These are phyloP conservation scores for Seriola dumerili DNA, from an alignment of 2,113 vertebrate genomes.

Conservation along the genomic window DNA sequence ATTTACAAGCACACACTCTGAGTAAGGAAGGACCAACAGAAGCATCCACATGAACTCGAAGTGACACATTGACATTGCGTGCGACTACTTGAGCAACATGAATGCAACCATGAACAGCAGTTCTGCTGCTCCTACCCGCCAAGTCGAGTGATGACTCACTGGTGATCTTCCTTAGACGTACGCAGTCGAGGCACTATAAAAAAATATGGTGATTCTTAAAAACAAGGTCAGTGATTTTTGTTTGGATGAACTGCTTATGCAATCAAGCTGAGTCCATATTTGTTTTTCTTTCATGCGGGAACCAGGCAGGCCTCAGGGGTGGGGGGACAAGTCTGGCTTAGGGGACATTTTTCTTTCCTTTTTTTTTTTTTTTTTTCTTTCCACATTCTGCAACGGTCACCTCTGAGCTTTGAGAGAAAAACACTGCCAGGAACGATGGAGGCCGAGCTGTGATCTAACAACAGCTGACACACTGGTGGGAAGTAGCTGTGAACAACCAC, in stretches of 20 bases:
- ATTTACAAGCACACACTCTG: constrained; percentile 9
- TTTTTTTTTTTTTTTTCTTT: not conserved
- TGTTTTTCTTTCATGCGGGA: constrained; percentile 45
- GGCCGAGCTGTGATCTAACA: constrained; percentile 70
- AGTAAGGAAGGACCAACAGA: not conserved
- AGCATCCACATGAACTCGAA: constrained; percentile 4
- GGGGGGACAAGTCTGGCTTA: constrained; percentile 35
- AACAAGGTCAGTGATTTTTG: constrained; percentile 58
- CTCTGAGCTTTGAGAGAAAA: constrained; percentile 73
- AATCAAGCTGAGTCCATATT: constrained; percentile 63
- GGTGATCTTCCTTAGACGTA: constrained; percentile 35
- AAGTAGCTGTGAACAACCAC: constrained; percentile 65
- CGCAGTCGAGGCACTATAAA: constrained; percentile 31
- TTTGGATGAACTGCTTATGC: constrained; percentile 57
- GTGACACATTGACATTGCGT: constrained; percentile 24
- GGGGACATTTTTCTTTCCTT: constrained; percentile 48
- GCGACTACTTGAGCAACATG: constrained; percentile 12
- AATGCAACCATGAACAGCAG: constrained; percentile 13
- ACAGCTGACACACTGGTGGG: constrained; percentile 71
- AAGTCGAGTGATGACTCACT: constrained; percentile 55
- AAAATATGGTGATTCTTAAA: constrained; percentile 36
- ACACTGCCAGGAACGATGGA: constrained; percentile 71
- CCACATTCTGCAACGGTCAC: constrained; percentile 54
- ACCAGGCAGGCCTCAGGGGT: constrained; percentile 41
- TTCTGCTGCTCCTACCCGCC: constrained; percentile 35